Evolutionary conservation across 1,140 invertebrate genomes (phyloP).

Genomic region (Agrilus planipennis): DNA sequence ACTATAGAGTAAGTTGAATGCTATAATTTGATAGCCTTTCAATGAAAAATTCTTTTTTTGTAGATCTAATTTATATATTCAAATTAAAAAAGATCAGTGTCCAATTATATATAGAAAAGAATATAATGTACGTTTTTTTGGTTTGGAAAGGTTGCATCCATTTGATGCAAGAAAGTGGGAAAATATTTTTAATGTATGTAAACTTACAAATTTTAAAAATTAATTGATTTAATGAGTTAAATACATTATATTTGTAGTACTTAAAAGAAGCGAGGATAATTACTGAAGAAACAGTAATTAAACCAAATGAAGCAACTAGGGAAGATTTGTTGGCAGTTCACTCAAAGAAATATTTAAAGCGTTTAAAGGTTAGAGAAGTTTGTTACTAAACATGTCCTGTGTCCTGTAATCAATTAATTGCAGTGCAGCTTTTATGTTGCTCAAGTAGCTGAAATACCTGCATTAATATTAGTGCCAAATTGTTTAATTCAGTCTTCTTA

Average conservation of each 20-base stretch:
- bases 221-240: neutral
- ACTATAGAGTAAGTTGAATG: no score
- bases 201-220: conserved; percentile 1
- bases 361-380: conserved; percentile 41
- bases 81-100: conserved; percentile 35
- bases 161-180: conserved; percentile 82
- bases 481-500: conserved; percentile 63
- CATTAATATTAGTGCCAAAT: conserved; percentile 64
- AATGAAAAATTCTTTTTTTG: conserved; percentile 10
- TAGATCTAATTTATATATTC: conserved; percentile 22
- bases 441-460: conserved; percentile 62
- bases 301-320: conserved; percentile 55
- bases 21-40: no score
- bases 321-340: conserved; percentile 62
- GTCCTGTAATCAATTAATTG: conserved; percentile 9
- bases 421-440: conserved; percentile 70
- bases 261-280: conserved; percentile 43
- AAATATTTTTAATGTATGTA: conserved; percentile 44
- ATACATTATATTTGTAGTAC: conserved; percentile 37
- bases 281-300: conserved; percentile 40
- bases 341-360: conserved; percentile 56
- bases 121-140: conserved; percentile 73
- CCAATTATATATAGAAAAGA: conserved; percentile 65
- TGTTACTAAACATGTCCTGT: neutral
- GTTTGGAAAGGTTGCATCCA: conserved; percentile 74